Percentiles rank a stretch among this genome's conserved stretches.
phyloP scores from a whole-genome alignment of 2,113 vertebrate species.

The zebrafish (Danio rerio) region GRCz12tu NC_133194.1:8615501-8616000 shows the following conservation, averaged over 20 bases:
- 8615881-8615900: slow-evolving; percentile 80
- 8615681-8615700: slow-evolving; percentile 32
- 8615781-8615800: slow-evolving; percentile 74
- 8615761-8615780: slow-evolving; percentile 58
- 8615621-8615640: too few species aligned
- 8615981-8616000: neutral
- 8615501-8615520: too few species aligned
- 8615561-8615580: too few species aligned
- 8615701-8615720: slow-evolving; percentile 44
- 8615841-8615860: slow-evolving; percentile 67
- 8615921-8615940: slow-evolving; percentile 82
- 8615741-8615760: slow-evolving; percentile 70
- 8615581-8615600: too few species aligned
- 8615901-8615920: slow-evolving; percentile 83
- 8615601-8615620: too few species aligned
- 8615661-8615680: neutral
- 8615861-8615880: slow-evolving; percentile 79
- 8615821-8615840: slow-evolving; percentile 69
- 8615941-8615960: neutral
- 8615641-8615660: too few species aligned
- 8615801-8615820: slow-evolving; percentile 71
- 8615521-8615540: too few species aligned
- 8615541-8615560: too few species aligned
- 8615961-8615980: neutral
- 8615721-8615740: slow-evolving; percentile 52